Evolutionary conservation across 2,113 vertebrate genomes (phyloP), one percentile per base, ranked within the genome.

Genomic region (Vidua chalybeata): DNA sequence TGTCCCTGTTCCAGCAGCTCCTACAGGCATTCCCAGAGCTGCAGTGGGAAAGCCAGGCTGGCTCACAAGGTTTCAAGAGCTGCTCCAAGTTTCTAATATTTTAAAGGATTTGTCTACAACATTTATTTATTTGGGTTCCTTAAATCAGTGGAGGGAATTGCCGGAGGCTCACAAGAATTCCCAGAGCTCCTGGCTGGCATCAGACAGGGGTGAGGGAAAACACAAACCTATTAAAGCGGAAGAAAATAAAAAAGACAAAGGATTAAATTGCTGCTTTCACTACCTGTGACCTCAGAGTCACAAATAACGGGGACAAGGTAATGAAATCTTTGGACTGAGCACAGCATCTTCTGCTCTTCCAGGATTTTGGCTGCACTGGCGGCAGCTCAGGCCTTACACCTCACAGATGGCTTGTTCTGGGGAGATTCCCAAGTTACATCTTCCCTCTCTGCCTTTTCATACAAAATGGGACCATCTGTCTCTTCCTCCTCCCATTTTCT

Each of bases 321-420:
- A 85, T 31, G 85, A 89, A 75, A 90, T 11, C 62, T 75, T 72
- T 52, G 24, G 8, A 11, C 52, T n/a, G 4, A 62, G 78, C 11
- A 0, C 75, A 75, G 43, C 74, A 54, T 49, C 90, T 66, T 75
- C 52, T 58, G 62, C 92, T 91, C 82, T 79, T 79, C n/a, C 78
- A 62, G 82, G 68, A 83, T 87, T 90, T 94, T 82, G 95, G 85
- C 94, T 94, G 39, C 85, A 56, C 41, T 22, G 13, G 78, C 41
- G n/a, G 92, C 74, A 78, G 7, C 78, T 43, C 77, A 56, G 92
- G 48, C 92, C 84, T 89, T 15, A 39, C 72, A 79, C 89, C 84
- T 94, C 94, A 48, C 96, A 97, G 96, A 97, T 96, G 96, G 96
- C 63, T 95, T 92, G 85, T 97, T 95, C 95, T 94, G 95, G 94